These are phyloP conservation scores for Falco cherrug DNA, from an alignment of 2,797 vertebrate genomes.

Conservation along the genomic window DNA sequence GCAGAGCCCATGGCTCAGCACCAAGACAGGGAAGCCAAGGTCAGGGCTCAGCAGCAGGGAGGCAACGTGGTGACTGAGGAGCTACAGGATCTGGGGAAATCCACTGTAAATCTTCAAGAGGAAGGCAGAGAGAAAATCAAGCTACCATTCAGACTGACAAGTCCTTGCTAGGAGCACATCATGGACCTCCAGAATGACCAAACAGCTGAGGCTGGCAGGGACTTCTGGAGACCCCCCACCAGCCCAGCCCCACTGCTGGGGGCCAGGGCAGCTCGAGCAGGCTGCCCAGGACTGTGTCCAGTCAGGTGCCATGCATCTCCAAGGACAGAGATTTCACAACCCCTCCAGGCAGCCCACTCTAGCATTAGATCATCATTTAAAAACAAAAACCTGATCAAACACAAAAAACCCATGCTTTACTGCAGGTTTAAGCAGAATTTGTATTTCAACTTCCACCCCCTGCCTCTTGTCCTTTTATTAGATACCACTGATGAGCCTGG, in stretches of 20 bases:
- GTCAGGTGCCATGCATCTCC: not conserved
- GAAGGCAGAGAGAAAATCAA: not conserved
- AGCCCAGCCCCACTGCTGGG: not conserved
- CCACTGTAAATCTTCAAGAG: not conserved
- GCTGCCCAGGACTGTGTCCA: not conserved
- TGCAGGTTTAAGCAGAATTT: not conserved
- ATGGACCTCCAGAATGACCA: not conserved
- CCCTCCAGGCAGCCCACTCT: not conserved
- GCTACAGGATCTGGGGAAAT: not conserved
- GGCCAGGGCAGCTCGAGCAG: not conserved
- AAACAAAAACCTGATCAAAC: not conserved
- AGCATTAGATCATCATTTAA: not conserved
- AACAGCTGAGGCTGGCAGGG: not conserved
- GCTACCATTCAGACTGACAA: not conserved
- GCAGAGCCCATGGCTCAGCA: not conserved
- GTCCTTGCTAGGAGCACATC: not conserved
- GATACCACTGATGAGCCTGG: not conserved
- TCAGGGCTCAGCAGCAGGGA: not conserved
- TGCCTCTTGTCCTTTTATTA: not conserved
- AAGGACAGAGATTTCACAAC: too few relatives aligned
- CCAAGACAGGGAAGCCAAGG: not conserved
- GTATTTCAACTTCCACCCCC: not conserved
- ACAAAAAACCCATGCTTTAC: not conserved
- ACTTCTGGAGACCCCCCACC: not conserved
- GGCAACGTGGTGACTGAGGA: accelerated